Evolutionary conservation across 2,797 vertebrate genomes (phyloP), one percentile per base, ranked within the genome.

Genomic region (Microctenopoma stevenorrisi): DNA sequence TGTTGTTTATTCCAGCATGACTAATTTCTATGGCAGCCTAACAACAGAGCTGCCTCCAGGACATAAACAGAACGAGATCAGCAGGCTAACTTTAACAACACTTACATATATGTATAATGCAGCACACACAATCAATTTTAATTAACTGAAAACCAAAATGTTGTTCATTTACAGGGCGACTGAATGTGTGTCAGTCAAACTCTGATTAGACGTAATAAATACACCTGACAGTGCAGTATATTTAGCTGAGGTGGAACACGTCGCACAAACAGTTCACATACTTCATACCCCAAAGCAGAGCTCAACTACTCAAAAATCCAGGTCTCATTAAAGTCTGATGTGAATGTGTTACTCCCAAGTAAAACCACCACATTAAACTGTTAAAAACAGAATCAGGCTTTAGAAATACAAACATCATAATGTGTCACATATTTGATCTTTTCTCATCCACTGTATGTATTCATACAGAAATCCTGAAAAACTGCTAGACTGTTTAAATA

Each of bases 251-350:
- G 65, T 18, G 48, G 30, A 64, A 22, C 38, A 65, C 68, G 54
- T 77, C 67, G 76, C 38, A 54, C 78, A 76, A 77, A 72, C 68
- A 74, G 70, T 81, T 78, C 64, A 68, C 61, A 73, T 77, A 78
- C 83, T 81, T 64, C 56, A 67, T 54, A 65, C 61, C 84, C 67
- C 58, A 22, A 59, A 86, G 79, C 81, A 56, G 51, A 68, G 46
- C 5, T 16, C 76, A 70, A 58, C 74, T 74, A 67, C 52, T 77
- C 80, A 78, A 78, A 76, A 83, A 80, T 84, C 77, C 82, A 80
- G 73, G 64, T 77, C 78, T 81, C 40, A 42, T 42, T 42, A 42
- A 42, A 42, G 70, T 62, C 42, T 66, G 37, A 50, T 61, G 48
- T 35, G 63, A 49, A 49, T 51, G 52, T 71, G 49, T 70, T 65